Evolutionary conservation across 1,140 invertebrate species (phyloP), one percentile per base, ranked within the genome.

Genomic region (Yoshiicerus persimilis): DNA sequence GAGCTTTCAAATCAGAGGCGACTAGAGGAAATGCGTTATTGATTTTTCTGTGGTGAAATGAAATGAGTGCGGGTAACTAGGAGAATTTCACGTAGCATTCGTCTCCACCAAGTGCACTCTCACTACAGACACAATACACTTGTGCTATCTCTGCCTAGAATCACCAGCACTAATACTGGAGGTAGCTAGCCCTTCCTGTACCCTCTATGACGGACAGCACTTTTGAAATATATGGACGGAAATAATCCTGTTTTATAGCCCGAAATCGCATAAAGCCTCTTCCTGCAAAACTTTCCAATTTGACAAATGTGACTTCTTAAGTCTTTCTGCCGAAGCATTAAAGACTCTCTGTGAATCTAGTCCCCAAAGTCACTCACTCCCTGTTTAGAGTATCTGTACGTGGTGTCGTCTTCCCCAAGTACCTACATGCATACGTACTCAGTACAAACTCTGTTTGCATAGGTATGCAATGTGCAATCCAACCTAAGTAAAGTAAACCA

Each of bases 261-360:
- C 32, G 83, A 84, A 84, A 84, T 84, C 83, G 83, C 39, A 84
- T 84, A 84, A 84, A 84, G 38, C 32, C 83, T 84, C 83, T 41
- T 84, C 83, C 41, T 41, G 47, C 41, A 84, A 47, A 84, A 84
- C 83, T 41, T 80, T 84, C 83, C 83, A 84, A 84, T 84, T 84
- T 84, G 83, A 84, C 83, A 84, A 84, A 84, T 84, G 83, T 62
- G 83, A 84, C 83, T 84, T 84, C 41, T 84, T 83, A 84, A 84
- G 83, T 84, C 83, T 84, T 41, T 84, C 83, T 41, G 32, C 83
- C 39, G 38, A 80, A 80, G 75, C 75, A 80, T 80, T 80, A 80
- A 80, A 80, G 75, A 80, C 75, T 80, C 64, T 70, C 75, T 36
- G 75, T n/a, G 75, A 80, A 80, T 80, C 32, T 80, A 36, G 75